phyloP scores from a whole-genome alignment of 2,797 vertebrate species.

The Anas bahamensis region DNA sequence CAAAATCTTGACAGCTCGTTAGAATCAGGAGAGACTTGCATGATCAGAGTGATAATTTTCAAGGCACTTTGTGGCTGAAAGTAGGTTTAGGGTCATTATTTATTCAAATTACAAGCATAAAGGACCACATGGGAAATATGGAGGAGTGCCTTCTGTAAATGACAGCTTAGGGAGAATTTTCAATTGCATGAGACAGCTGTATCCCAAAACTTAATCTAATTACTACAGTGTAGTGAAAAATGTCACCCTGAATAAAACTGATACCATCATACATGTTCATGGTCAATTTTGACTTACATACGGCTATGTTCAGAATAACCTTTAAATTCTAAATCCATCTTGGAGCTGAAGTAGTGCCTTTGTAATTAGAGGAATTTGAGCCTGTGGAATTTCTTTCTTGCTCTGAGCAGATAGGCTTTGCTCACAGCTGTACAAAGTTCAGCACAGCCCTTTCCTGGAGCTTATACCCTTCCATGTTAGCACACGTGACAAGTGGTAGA shows the following conservation, averaged over 20 bases:
- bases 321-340: neutral
- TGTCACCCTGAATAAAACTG: slow-evolving; percentile 61
- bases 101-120: slow-evolving; percentile 60
- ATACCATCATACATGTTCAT: neutral
- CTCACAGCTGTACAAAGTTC: neutral
- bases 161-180: slow-evolving; percentile 53
- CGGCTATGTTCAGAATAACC: neutral
- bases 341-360: neutral
- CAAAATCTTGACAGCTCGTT: slow-evolving; percentile 35
- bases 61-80: neutral
- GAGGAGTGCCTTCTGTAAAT: slow-evolving; percentile 48
- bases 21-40: slow-evolving; percentile 25
- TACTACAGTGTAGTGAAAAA: slow-evolving; percentile 32
- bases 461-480: neutral
- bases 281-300: neutral
- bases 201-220: slow-evolving; percentile 56
- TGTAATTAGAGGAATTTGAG: neutral
- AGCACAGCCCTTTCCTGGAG: neutral
- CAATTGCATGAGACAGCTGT: slow-evolving; percentile 62
- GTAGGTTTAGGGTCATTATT: slow-evolving; percentile 37
- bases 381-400: neutral
- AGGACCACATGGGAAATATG: slow-evolving; percentile 42
- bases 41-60: slow-evolving; percentile 54
- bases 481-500: accelerated
- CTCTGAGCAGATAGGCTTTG: neutral